Percentiles rank a stretch among this genome's conserved stretches.
Evolutionary conservation across 1,140 invertebrate species (phyloP).

Genomic region (Aphaenogaster ashmeadi): DNA sequence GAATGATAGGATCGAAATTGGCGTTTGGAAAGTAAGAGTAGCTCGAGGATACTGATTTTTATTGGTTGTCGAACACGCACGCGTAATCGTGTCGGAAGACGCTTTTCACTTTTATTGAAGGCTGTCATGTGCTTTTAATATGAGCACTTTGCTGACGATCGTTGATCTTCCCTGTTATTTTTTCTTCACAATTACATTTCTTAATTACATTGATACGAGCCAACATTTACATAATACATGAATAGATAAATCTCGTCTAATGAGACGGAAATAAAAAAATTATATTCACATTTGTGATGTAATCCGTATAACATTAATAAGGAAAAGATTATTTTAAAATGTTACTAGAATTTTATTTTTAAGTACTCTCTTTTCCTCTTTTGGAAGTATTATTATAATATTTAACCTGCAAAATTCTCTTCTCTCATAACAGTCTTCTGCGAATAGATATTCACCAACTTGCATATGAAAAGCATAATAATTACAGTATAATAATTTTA

Average conservation of each 20-base stretch:
- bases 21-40: constrained; percentile 68
- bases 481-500: neutral
- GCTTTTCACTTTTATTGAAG: constrained; percentile 60
- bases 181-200: neutral
- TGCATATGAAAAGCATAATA: neutral
- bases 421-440: neutral
- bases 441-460: neutral
- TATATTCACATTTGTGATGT: neutral
- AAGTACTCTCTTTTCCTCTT: neutral
- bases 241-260: neutral
- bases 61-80: constrained; percentile 7
- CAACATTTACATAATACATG: neutral
- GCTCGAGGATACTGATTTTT: constrained; percentile 10
- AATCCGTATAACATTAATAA: neutral
- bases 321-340: constrained; percentile 1
- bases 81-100: constrained; percentile 20
- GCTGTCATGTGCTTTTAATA: neutral
- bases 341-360: neutral
- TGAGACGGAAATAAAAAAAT: neutral
- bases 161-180: neutral
- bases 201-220: neutral
- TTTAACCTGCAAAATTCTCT: neutral
- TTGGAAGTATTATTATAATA: neutral
- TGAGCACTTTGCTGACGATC: neutral
- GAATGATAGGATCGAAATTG: constrained; percentile 54